A percentile compares a stretch with the other conserved stretches of the same genome.
Evolutionary conservation across 2,113 vertebrate genomes (phyloP).

Genomic region (Bucco capensis): DNA sequence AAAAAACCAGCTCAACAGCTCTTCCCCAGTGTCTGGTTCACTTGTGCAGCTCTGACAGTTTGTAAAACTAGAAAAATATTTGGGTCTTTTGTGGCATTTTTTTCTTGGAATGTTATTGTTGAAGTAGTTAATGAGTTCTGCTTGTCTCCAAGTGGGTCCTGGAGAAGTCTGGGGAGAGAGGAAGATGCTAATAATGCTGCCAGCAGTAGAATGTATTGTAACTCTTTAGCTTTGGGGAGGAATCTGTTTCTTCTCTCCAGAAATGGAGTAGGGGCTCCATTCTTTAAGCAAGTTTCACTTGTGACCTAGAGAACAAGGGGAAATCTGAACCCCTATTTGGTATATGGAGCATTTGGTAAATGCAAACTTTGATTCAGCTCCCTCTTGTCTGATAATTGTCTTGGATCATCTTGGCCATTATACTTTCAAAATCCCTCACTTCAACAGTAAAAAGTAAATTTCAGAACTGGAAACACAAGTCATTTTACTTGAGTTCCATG

Average conservation of each 20-base stretch:
- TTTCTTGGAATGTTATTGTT: not conserved
- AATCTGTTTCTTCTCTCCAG: not conserved
- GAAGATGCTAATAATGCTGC: not conserved
- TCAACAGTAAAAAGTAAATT: not conserved
- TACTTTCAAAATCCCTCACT: not conserved
- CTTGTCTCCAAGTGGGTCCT: not conserved
- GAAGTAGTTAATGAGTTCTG: not conserved
- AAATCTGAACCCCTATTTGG: not conserved
- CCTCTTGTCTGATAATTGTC: not conserved
- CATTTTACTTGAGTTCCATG: not conserved
- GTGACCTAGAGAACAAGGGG: not conserved
- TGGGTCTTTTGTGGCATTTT: not conserved
- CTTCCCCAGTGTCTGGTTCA: not conserved
- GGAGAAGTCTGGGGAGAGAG: not conserved
- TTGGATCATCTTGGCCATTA: not conserved
- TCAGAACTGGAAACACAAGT: not conserved
- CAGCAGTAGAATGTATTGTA: not conserved
- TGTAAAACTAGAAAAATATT: not conserved
- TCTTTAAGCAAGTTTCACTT: not conserved
- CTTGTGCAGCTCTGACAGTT: not conserved
- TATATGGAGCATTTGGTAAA: not conserved
- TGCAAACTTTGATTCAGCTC: not conserved
- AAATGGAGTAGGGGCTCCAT: not conserved
- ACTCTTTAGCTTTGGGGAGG: fast-evolving
- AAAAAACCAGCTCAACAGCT: fast-evolving